Conservation (phyloP, 1,140 invertebrate genomes). For the Saxidomus purpurata region DNA sequence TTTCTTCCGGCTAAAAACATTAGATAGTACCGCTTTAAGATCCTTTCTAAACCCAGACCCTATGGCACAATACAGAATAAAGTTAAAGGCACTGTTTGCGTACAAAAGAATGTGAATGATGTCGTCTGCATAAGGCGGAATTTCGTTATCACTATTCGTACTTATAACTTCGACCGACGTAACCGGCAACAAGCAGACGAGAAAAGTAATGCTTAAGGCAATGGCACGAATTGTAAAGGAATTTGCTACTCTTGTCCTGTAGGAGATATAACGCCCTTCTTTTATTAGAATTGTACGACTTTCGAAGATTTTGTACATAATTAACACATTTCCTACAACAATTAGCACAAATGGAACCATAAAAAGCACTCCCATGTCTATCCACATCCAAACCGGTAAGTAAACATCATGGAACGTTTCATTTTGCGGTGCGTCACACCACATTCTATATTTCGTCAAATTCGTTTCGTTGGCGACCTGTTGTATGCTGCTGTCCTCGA, state of each 20-base stretch:
- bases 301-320: conserved; percentile 54
- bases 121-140: background rate
- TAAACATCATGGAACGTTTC: conserved; percentile 11
- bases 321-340: conserved; percentile 35
- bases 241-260: conserved; percentile 27
- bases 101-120: conserved; percentile 48
- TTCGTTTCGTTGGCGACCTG: background rate
- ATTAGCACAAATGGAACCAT: conserved; percentile 40
- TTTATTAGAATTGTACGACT: conserved; percentile 18
- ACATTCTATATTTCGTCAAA: background rate
- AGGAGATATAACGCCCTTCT: conserved; percentile 15
- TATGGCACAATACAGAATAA: conserved; percentile 54
- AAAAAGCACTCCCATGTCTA: conserved; percentile 36
- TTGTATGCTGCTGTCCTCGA: background rate
- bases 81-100: conserved; percentile 53
- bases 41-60: conserved; percentile 55
- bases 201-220: conserved; percentile 51
- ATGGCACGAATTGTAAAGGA: conserved; percentile 52
- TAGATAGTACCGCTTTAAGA: conserved; percentile 11
- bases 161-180: conserved; percentile 15
- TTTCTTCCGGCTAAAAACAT: background rate
- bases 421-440: background rate
- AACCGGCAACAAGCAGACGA: conserved; percentile 29
- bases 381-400: conserved; percentile 43
- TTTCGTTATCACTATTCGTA: background rate